A percentile compares a stretch with the other conserved stretches of the same genome.
These are phyloP conservation scores for Apteryx mantelli DNA, from an alignment of 2,113 vertebrate species.

Conservation along the genomic window DNA sequence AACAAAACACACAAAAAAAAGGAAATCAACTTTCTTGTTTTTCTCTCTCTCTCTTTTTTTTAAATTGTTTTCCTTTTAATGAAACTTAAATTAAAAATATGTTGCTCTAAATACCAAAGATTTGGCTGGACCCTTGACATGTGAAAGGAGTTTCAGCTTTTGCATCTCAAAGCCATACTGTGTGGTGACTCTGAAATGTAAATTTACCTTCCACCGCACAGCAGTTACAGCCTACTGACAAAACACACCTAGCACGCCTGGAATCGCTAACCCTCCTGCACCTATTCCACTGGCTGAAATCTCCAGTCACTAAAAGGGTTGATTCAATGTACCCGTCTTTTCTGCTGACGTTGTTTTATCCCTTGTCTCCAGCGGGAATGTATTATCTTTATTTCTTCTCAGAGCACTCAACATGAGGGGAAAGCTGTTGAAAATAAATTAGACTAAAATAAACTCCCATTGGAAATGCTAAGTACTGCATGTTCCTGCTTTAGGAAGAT, in stretches of 20 bases:
- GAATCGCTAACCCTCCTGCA: background rate
- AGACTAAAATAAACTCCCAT: conserved; percentile 67
- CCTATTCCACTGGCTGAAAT: background rate
- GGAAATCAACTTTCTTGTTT: rapidly evolving
- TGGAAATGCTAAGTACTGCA: conserved; percentile 73
- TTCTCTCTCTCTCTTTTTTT: background rate
- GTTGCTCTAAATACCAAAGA: background rate
- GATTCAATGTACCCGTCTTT: background rate
- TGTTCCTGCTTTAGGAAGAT: conserved; percentile 69
- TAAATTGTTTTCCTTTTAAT: background rate
- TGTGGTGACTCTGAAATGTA: background rate
- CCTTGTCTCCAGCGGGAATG: conserved; percentile 59
- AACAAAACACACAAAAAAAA: background rate
- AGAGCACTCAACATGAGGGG: conserved; percentile 58
- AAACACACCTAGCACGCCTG: background rate
- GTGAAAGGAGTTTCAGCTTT: background rate
- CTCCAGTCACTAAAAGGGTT: background rate
- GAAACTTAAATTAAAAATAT: background rate
- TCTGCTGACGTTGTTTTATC: conserved; percentile 59
- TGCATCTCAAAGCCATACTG: background rate
- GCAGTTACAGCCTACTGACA: background rate
- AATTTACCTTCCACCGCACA: background rate
- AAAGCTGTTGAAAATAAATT: conserved; percentile 74
- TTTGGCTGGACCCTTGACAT: background rate
- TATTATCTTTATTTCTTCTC: conserved; percentile 68